phyloP scores from a whole-genome alignment of 2,888 invertebrate genomes.

The Lamellibrachia satsuma region DNA sequence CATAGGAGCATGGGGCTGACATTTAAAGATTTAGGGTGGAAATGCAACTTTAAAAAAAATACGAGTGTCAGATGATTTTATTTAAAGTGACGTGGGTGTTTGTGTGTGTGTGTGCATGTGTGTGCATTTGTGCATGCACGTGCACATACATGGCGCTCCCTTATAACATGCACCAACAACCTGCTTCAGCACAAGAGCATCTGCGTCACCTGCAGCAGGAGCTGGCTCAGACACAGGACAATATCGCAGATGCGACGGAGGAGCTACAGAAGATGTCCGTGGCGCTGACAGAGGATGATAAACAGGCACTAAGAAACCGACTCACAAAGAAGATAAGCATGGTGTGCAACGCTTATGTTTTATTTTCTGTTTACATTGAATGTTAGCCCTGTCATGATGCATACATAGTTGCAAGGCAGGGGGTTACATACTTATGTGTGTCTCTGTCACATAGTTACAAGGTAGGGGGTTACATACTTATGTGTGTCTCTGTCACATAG shows the following conservation, averaged over 20 bases:
- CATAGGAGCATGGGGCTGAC: too few species aligned
- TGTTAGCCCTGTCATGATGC: background rate
- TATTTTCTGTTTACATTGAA: background rate
- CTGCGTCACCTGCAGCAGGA: constrained; percentile 53
- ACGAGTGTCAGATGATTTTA: too few species aligned
- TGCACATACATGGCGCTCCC: background rate
- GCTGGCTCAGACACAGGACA: constrained; percentile 51
- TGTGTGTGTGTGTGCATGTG: background rate
- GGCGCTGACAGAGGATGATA: constrained; percentile 53
- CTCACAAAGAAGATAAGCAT: constrained; percentile 58
- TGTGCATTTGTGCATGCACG: background rate
- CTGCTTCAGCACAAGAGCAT: constrained; percentile 54
- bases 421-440: background rate
- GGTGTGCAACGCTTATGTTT: constrained; percentile 42
- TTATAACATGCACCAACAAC: too few species aligned
- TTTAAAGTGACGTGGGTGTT: too few species aligned
- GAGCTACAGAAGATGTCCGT: constrained; percentile 56
- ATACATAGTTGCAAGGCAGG: background rate
- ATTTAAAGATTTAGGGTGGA: too few species aligned
- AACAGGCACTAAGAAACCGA: constrained; percentile 52
- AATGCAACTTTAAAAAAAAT: too few species aligned
- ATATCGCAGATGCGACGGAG: constrained; percentile 52
- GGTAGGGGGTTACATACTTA: too few species aligned
- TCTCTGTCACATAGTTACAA: background rate
- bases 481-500: too few species aligned